Base-by-base conservation (phyloP, 2,888 invertebrate species). In the Apoda limacodes region DNA sequence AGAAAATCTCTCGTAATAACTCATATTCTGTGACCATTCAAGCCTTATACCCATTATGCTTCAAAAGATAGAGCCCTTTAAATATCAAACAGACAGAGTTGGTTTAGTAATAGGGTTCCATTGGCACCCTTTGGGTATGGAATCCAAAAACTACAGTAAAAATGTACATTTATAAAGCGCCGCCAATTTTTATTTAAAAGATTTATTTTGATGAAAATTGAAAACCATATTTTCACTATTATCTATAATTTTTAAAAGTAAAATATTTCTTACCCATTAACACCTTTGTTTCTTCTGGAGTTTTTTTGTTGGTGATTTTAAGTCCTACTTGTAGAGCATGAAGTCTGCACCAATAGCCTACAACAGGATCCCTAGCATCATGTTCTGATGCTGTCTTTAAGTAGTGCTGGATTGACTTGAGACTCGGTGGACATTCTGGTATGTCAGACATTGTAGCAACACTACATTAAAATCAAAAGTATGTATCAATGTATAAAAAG, bases 261-360 rank as follows among this genome's bases (percentile, higher is more conserved):
- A 38, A 22, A 14, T 13, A 29, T 13, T 30, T 17, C 55, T 55
- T 64, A 85, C 85, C 81, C 48, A 90, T 71, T 9, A 98, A 75
- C 43, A 95, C 83, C 56, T 87, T 86, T 1, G 92, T 91, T 58
- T 96, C 97, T 48, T 94, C 91, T 1, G 91, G 86, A 23, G 91
- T 89, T 60, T 92, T 93, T 28, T 86, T 92, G 3, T 64, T 70
- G 50, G 84, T 90, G 39, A 86, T 55, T 61, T 90, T 90, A 45
- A 99, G 84, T 0, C 93, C 97, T 32, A 87, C 84, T 82, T 98
- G 95, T 30, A 97, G 82, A 0, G 96, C 93, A 74, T 94, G 93
- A 31, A 98, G 84, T 13, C 97, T 87, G 64, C 93, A 88, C 93
- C 98, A 98, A 69, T 98, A 98, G 26, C 93, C 88, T 23, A 98